Percentiles rank a stretch among this genome's conserved stretches.
Conservation (phyloP, 2,797 vertebrate genomes). For the Coilia nasus region DNA sequence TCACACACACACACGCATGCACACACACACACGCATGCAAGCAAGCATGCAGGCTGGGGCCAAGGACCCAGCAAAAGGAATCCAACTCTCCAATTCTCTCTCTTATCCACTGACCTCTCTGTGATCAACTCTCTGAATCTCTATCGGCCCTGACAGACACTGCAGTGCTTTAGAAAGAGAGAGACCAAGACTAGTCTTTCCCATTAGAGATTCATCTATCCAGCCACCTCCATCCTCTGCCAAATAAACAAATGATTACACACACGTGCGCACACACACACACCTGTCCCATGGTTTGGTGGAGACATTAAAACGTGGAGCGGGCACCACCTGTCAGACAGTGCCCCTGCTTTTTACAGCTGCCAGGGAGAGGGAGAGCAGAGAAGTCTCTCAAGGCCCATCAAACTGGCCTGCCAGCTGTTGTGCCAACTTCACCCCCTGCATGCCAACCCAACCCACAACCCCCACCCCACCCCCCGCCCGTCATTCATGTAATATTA, state of each 20-base stretch:
- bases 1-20: too few species aligned
- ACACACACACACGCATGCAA: too few species aligned
- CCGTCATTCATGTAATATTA: neutral
- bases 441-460: slow-evolving; percentile 39
- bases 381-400: slow-evolving; percentile 77
- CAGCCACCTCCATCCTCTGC: neutral
- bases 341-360: slow-evolving; percentile 73
- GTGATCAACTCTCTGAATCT: neutral
- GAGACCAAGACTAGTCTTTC: neutral
- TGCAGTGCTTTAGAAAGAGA: neutral
- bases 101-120: neutral
- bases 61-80: neutral
- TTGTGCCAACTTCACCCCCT: slow-evolving; percentile 71
- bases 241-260: slow-evolving; percentile 34
- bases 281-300: slow-evolving; percentile 22
- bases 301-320: slow-evolving; percentile 59
- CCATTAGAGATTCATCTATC: neutral
- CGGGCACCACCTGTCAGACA: slow-evolving; percentile 71
- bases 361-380: slow-evolving; percentile 65
- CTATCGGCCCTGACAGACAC: neutral
- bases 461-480: slow-evolving; percentile 31
- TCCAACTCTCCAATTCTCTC: neutral
- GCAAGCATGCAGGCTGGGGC: neutral
- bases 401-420: slow-evolving; percentile 82
- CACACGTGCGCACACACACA: neutral